Percentiles rank a stretch among this genome's conserved stretches.
Conservation (phyloP, 1,140 invertebrate species). For the Neocloeon triangulifer region DNA sequence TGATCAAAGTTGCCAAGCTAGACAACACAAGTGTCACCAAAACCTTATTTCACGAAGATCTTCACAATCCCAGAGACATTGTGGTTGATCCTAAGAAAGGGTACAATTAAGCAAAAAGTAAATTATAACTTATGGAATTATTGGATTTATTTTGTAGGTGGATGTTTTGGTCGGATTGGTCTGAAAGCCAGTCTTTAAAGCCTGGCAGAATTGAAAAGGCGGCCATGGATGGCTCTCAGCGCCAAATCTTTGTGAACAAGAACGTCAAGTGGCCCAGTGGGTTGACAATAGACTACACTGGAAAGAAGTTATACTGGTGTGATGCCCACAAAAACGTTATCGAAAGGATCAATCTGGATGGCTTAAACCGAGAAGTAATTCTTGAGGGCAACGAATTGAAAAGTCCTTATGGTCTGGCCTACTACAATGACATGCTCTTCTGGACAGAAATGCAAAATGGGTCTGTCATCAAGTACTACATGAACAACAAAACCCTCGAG, state of each 20-base stretch:
- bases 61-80: conserved; percentile 36
- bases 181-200: conserved; percentile 6
- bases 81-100: conserved; percentile 37
- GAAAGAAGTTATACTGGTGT: conserved; percentile 27
- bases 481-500: conserved; percentile 17
- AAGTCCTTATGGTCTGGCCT: conserved; percentile 30
- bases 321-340: conserved; percentile 26
- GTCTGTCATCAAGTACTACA: conserved; percentile 23
- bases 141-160: conserved; percentile 10
- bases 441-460: conserved; percentile 35
- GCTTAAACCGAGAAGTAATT: conserved; percentile 18
- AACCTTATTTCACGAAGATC: conserved; percentile 24
- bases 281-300: conserved; percentile 23
- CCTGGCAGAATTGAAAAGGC: conserved; percentile 21
- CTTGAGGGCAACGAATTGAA: conserved; percentile 16
- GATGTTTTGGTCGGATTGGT: conserved; percentile 29
- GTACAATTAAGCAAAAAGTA: conserved; percentile 12
- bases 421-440: conserved; percentile 19
- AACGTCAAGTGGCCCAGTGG: conserved; percentile 28
- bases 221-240: conserved; percentile 25
- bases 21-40: conserved; percentile 23
- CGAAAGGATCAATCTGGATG: conserved; percentile 23
- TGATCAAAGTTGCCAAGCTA: conserved; percentile 35
- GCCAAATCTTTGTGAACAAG: conserved; percentile 16
- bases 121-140: no score